Conservation (phyloP, 2,797 vertebrate species). For the Nasua narica region DNA sequence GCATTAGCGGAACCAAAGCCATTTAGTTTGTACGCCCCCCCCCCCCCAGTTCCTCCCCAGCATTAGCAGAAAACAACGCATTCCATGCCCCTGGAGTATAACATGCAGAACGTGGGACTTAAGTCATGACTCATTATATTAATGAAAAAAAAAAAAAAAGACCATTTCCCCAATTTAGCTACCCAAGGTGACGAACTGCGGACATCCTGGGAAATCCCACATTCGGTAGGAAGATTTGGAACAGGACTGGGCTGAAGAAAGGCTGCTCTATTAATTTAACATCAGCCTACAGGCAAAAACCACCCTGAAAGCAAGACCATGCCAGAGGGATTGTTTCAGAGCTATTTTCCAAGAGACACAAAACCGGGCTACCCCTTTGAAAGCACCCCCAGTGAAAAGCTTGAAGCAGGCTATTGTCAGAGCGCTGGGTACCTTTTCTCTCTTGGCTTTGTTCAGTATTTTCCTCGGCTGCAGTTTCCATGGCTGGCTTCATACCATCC, state of each 20-base stretch:
- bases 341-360: slow-evolving; percentile 78
- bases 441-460: slow-evolving; percentile 92
- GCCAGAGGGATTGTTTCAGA: slow-evolving; percentile 79
- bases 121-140: background rate
- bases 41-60: background rate
- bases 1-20: background rate
- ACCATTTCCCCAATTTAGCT: slow-evolving; percentile 44
- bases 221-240: slow-evolving; percentile 51
- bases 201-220: slow-evolving; percentile 3
- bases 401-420: slow-evolving; percentile 88
- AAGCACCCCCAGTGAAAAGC: slow-evolving; percentile 84
- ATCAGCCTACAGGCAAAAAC: slow-evolving; percentile 70
- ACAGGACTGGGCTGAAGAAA: slow-evolving; percentile 54
- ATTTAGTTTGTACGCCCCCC: background rate
- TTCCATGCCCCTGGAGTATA: background rate
- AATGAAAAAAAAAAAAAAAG: background rate
- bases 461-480: slow-evolving; percentile 95
- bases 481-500: slow-evolving; percentile 93
- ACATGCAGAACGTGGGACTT: background rate
- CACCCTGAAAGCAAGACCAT: slow-evolving; percentile 67
- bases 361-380: slow-evolving; percentile 79
- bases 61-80: background rate
- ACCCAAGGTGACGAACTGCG: slow-evolving; percentile 48
- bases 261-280: slow-evolving; percentile 73
- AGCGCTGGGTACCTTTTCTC: slow-evolving; percentile 91